A percentile compares a stretch with the other conserved stretches of the same genome.
Conservation (phyloP, 2,888 invertebrate genomes). For the Muschampia plurimacula region DNA sequence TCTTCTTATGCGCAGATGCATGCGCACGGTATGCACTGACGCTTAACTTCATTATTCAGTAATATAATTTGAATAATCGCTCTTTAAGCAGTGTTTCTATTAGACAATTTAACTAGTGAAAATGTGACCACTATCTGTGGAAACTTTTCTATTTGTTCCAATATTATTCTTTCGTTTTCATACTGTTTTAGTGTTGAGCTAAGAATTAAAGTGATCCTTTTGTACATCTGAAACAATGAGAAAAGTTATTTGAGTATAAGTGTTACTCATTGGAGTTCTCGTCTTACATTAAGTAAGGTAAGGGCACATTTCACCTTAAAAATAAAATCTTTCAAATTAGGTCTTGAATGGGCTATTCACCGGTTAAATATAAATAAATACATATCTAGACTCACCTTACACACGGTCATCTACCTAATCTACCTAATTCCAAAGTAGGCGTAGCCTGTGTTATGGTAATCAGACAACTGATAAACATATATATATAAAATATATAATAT, state of each 20-base stretch:
- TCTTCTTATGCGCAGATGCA: slow-evolving; percentile 95
- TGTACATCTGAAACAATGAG: slow-evolving; percentile 24
- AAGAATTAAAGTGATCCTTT: neutral
- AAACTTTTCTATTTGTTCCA: neutral
- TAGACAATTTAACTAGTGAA: neutral
- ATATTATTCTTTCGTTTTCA: neutral
- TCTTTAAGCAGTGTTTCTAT: neutral
- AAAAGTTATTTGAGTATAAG: neutral
- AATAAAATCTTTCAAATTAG: too few species aligned
- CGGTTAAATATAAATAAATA: too few species aligned
- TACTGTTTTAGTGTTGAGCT: neutral
- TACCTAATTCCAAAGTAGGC: too few species aligned
- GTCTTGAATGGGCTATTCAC: too few species aligned
- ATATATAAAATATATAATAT: too few species aligned
- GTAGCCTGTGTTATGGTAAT: too few species aligned
- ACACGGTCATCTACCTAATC: too few species aligned
- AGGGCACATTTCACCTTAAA: too few species aligned
- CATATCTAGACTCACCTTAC: too few species aligned
- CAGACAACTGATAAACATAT: too few species aligned
- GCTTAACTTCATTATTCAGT: slow-evolving; percentile 90
- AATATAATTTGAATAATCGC: neutral
- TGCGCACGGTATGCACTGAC: slow-evolving; percentile 95
- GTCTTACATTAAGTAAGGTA: too few species aligned
- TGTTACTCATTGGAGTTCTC: neutral
- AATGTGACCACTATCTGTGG: neutral